Evolutionary conservation across 2,888 invertebrate genomes (phyloP), one percentile per base, ranked within the genome.

Genomic region (Fragum fragum): DNA sequence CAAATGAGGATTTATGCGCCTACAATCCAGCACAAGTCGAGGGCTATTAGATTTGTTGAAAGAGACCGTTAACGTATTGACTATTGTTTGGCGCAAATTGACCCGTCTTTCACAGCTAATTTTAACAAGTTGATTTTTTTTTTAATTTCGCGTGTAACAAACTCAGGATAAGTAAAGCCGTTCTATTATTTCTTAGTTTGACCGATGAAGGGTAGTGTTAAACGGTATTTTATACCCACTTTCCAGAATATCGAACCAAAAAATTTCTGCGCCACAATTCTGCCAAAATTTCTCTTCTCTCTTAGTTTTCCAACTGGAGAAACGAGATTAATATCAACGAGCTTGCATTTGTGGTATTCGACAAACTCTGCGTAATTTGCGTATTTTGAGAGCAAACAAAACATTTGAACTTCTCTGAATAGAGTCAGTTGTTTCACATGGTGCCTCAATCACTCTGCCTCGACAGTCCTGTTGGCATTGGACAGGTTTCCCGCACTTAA

Each of bases 1-100:
- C 9, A 78, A 59, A 61, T 72, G 59, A 16, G 59, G 39, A 53
- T 78, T 78, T 16, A 82, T 69, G 9, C 73, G 82, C 28, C 82
- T 57, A 47, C 82, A 78, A 53, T 81, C 81, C 26, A 73, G 21
- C 23, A 81, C 73, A 21, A 79, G 36, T 21, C 79, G 69, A 2
- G 66, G 73, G 42, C 78, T 78, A 29, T 55, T 55, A 14, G 26
- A 32, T 68, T 72, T 71, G 36, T 76, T 74, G 66, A 39, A 63
- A n/a, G 79, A 76, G 18, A 83, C 79, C 1, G 83, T 83, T 70
- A 81, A 73, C 7, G 73, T 73, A 61, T 73, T 77, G 1, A 74
- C 68, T 5, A 81, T 61, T 39, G 29, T 5, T 0, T 74, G 81
- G 21, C 14, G 16, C 0, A 28, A 3, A 18, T 52, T 2, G 14